Evolutionary conservation across 2,888 invertebrate genomes (phyloP).

Genomic region (Oxyteleia sp.): DNA sequence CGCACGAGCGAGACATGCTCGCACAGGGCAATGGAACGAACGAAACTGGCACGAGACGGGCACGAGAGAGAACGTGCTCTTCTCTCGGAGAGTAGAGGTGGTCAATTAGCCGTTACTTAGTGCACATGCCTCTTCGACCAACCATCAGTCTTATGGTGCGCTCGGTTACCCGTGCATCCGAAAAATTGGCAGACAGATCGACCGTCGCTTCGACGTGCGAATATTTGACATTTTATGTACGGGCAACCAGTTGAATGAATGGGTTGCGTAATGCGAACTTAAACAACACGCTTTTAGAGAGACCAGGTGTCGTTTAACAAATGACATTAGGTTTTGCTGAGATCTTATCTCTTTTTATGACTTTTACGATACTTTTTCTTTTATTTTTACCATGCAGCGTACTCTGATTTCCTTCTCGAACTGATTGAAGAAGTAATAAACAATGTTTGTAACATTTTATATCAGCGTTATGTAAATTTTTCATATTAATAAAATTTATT

Average conservation of each 20-base stretch:
- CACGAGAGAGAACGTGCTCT: slow-evolving; percentile 72
- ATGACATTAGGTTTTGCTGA: no score
- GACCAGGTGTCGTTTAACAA: slow-evolving; percentile 13
- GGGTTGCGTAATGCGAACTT: slow-evolving; percentile 32
- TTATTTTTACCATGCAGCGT: no score
- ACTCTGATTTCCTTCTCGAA: no score
- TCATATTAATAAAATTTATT: no score
- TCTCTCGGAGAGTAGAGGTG: slow-evolving; percentile 79
- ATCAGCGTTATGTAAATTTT: no score
- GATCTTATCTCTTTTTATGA: no score
- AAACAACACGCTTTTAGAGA: slow-evolving; percentile 11
- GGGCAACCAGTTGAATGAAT: slow-evolving; percentile 13
- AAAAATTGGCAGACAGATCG: slow-evolving; percentile 50
- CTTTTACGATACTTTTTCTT: no score
- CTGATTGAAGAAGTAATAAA: no score
- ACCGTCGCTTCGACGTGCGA: slow-evolving; percentile 7
- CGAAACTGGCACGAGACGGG: slow-evolving; percentile 74
- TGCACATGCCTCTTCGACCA: slow-evolving; percentile 76
- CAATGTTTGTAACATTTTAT: no score
- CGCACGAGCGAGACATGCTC: slow-evolving; percentile 54
- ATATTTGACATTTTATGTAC: slow-evolving; percentile 14
- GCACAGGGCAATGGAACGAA: slow-evolving; percentile 70
- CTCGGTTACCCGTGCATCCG: slow-evolving; percentile 35
- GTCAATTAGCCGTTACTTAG: slow-evolving; percentile 87
- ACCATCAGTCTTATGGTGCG: slow-evolving; percentile 46